Evolutionary conservation across 2,797 vertebrate genomes (phyloP).

Genomic region (Protosalanx chinensis): DNA sequence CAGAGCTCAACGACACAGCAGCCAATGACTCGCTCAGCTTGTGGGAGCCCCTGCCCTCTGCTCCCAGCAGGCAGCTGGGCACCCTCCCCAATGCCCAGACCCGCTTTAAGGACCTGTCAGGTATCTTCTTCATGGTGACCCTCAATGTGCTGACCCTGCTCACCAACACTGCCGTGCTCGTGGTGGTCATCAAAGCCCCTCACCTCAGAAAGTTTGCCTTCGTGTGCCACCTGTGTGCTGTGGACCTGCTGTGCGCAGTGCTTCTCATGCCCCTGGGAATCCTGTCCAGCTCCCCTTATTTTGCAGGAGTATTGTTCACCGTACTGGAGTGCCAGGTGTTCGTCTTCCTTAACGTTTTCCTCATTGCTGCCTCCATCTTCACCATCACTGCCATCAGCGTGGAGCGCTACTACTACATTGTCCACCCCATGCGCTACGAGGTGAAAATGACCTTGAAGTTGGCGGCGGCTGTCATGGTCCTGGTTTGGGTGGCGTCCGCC

Average conservation of each 20-base stretch:
- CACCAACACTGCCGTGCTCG: constrained; percentile 81
- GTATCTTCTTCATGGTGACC: constrained; percentile 82
- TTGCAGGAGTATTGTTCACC: constrained; percentile 78
- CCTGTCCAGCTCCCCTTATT: constrained; percentile 80
- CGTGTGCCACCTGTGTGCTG: constrained; percentile 86
- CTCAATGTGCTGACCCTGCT: constrained; percentile 82
- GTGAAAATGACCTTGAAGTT: constrained; percentile 85
- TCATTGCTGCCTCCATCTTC: constrained; percentile 88
- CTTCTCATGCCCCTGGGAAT: constrained; percentile 90
- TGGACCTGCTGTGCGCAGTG: constrained; percentile 87
- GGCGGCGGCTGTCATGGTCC: constrained; percentile 73
- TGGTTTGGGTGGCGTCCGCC: constrained; percentile 83
- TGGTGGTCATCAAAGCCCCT: constrained; percentile 82
- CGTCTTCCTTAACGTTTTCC: constrained; percentile 82
- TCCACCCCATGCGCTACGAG: constrained; percentile 88
- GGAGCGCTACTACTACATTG: constrained; percentile 90
- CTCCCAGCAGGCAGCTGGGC: constrained; percentile 67
- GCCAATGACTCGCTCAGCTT: constrained; percentile 2
- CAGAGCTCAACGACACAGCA: constrained; percentile 52
- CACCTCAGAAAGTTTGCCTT: constrained; percentile 87
- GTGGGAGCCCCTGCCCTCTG: constrained; percentile 51
- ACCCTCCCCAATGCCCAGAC: constrained; percentile 56
- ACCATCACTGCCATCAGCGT: constrained; percentile 88
- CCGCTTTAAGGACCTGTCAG: constrained; percentile 70
- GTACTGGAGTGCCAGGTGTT: constrained; percentile 80